Evolutionary conservation across 2,797 vertebrate genomes (phyloP), one percentile per base, ranked within the genome.

Genomic region (Sebastes oblongus): DNA sequence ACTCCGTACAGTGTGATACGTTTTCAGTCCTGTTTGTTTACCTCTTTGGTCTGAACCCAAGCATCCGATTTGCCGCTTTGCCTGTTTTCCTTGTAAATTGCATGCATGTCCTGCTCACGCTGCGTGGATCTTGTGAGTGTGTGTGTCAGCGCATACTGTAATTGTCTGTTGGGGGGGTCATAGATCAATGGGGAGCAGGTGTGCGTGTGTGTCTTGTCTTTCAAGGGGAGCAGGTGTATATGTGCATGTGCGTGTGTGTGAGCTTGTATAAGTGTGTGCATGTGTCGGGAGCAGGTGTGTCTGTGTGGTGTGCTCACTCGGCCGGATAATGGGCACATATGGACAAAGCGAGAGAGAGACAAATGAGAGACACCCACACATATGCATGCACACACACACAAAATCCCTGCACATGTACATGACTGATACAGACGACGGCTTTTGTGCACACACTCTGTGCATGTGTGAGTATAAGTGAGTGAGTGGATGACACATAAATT

Each of bases 251-350:
- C 2, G 83, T 86, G 79, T 79, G 73, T 61, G 58, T 54, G 55
- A 34, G 59, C n/a, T 64, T 66, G 73, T 65, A 1, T 60, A 50
- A 66, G 60, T 70, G 29, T 61, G 42, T 30, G 66, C 13, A 14
- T 30, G 65, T 62, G 75, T 69, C 46, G 46, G 75, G 75, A 75
- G 78, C 83, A 85, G 82, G 86, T 89, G 88, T 86, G 74, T 78
- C 25, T 77, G 79, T 83, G 77, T 77, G 68, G 66, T 84, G 81
- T 77, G 84, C 54, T 87, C 84, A 87, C 77, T 90, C 75, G 60
- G 73, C 85, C 87, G 83, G 75, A 80, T 87, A 92, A 90, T 92
- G 72, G 70, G 61, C 76, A 83, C 85, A 89, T 91, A 89, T 89
- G 87, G 84, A 85, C 78, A 20, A 54, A 75, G 66, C 1, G 24